These are phyloP conservation scores for Leptinotarsa juncta DNA, from an alignment of 2,888 invertebrate species.

Conservation along the genomic window DNA sequence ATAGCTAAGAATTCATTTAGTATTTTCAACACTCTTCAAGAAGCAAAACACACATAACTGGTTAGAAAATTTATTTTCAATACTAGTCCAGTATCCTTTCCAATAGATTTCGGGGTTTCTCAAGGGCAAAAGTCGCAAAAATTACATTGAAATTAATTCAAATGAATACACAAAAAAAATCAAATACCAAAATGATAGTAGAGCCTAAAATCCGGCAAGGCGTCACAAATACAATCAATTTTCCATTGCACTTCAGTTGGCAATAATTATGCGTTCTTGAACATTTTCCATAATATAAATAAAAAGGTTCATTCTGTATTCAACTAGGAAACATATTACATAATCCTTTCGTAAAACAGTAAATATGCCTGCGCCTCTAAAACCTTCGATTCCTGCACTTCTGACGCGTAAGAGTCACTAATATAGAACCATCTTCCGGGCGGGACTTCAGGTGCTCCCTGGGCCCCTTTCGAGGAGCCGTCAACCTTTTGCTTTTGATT, in stretches of 20 bases:
- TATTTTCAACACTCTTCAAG: no score
- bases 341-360: slow-evolving; percentile 94
- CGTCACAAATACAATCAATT: slow-evolving; percentile 11
- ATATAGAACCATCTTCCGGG: slow-evolving; percentile 93
- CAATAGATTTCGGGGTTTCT: background rate
- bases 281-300: slow-evolving; percentile 34
- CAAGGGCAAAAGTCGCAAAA: slow-evolving; percentile 1
- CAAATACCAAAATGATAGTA: background rate
- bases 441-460: slow-evolving; percentile 66
- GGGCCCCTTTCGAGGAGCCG: slow-evolving; percentile 64
- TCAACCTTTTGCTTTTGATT: slow-evolving; percentile 62
- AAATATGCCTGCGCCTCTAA: slow-evolving; percentile 92
- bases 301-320: slow-evolving; percentile 29
- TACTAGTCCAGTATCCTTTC: background rate
- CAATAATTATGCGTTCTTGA: slow-evolving; percentile 11
- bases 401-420: slow-evolving; percentile 89
- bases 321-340: slow-evolving; percentile 66
- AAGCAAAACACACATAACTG: background rate
- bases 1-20: no score
- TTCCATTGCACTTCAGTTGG: slow-evolving; percentile 19
- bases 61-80: slow-evolving; percentile 8
- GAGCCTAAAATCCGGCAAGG: background rate
- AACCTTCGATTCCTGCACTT: slow-evolving; percentile 84
- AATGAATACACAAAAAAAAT: slow-evolving; percentile 3
- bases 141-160: background rate